Conservation (phyloP, 2,797 vertebrate species). For the Eulemur mongoz region DNA sequence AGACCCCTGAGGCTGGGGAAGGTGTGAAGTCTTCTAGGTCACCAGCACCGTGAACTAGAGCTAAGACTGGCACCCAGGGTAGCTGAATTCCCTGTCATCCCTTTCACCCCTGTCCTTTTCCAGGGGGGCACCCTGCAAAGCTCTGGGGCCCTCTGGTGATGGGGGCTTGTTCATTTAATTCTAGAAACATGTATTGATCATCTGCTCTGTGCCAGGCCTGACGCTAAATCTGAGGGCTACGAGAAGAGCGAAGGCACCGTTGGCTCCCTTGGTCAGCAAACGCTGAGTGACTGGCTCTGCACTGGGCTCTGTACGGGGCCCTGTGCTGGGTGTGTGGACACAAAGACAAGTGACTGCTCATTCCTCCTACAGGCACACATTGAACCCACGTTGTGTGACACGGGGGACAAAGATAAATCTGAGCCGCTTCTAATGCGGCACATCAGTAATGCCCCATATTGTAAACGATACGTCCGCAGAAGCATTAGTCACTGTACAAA, state of each 20-base stretch:
- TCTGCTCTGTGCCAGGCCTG: background rate
- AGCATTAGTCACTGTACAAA: conserved; percentile 72
- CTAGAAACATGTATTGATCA: background rate
- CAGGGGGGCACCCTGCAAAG: background rate
- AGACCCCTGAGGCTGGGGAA: background rate
- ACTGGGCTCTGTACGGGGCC: background rate
- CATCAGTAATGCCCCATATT: conserved; percentile 66
- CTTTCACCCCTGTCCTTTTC: background rate
- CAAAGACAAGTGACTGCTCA: background rate
- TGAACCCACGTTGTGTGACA: background rate
- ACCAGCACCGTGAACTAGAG: background rate
- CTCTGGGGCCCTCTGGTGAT: background rate
- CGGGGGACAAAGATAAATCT: background rate
- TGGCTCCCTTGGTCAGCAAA: background rate
- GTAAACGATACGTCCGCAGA: conserved; percentile 54
- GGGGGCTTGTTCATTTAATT: background rate
- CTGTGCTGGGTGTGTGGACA: background rate
- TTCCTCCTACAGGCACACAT: background rate
- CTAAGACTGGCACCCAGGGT: background rate
- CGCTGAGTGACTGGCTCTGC: background rate
- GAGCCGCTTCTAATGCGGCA: conserved; percentile 56
- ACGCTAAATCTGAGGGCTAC: background rate
- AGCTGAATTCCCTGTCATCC: background rate
- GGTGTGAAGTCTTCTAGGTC: background rate
- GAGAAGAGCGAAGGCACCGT: background rate